A percentile compares a stretch with the other conserved stretches of the same genome.
Evolutionary conservation across 1,140 invertebrate species (phyloP).

Genomic region (Goniozus legneri): DNA sequence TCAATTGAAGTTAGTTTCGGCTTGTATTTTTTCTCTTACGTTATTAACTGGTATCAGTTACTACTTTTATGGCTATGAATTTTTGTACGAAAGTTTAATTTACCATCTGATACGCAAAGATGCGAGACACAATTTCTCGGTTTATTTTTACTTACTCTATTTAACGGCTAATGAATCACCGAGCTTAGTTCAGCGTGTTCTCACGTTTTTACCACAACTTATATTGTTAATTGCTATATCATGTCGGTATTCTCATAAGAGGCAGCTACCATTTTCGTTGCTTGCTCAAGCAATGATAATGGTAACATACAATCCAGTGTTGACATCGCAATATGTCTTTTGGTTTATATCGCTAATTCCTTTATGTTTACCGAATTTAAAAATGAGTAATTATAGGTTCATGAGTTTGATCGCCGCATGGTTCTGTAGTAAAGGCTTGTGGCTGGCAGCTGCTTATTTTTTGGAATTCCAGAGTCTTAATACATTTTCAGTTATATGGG

Average conservation of each 20-base stretch:
- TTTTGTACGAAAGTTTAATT: conserved; percentile 87
- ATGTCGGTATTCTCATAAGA: conserved; percentile 62
- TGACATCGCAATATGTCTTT: conserved; percentile 97
- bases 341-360: conserved; percentile 93
- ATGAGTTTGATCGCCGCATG: conserved; percentile 61
- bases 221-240: conserved; percentile 70
- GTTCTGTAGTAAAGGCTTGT: conserved; percentile 76
- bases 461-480: conserved; percentile 86
- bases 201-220: conserved; percentile 74
- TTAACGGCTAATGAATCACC: conserved; percentile 60
- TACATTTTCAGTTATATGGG: conserved; percentile 77
- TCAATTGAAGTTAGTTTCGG: conserved; percentile 64
- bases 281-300: conserved; percentile 84
- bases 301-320: conserved; percentile 93
- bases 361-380: conserved; percentile 66
- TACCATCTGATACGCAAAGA: conserved; percentile 91
- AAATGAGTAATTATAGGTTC: conserved; percentile 54
- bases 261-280: conserved; percentile 78
- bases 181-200: conserved; percentile 60
- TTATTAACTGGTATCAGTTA: conserved; percentile 67
- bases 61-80: conserved; percentile 80
- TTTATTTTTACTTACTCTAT: conserved; percentile 94
- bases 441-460: conserved; percentile 88
- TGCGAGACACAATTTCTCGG: conserved; percentile 94
- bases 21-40: conserved; percentile 64